Conservation (phyloP, 2,113 vertebrate genomes). For the Sula dactylatra region DNA sequence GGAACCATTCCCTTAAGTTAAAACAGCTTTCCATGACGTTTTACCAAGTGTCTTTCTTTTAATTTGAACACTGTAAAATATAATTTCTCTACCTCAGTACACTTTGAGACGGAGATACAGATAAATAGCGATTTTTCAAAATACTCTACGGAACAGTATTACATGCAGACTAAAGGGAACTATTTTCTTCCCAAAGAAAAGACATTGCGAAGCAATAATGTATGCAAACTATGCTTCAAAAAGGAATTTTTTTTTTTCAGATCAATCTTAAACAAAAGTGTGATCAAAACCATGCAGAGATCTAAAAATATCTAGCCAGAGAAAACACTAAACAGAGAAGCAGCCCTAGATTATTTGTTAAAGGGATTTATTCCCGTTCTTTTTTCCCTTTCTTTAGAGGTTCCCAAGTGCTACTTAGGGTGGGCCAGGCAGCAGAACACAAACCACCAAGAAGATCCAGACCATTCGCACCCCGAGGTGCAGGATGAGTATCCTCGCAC, state of each 20-base stretch:
- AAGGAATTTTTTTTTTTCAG: neutral
- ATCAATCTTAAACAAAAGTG: neutral
- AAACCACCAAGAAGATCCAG: neutral
- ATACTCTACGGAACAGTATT: neutral
- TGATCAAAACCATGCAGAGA: neutral
- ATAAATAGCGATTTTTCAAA: neutral
- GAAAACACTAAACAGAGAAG: neutral
- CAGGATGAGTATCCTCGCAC: fast-evolving
- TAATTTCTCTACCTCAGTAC: neutral
- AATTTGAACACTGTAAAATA: neutral
- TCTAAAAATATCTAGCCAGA: neutral
- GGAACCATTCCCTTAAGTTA: neutral
- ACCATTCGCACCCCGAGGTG: neutral
- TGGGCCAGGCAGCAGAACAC: neutral
- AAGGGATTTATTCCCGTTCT: neutral
- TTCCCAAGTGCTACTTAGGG: neutral
- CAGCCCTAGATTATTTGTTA: neutral
- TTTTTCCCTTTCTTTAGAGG: neutral
- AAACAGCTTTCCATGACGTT: neutral
- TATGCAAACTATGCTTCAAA: neutral
- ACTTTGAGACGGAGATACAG: neutral
- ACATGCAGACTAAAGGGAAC: neutral
- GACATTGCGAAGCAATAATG: neutral
- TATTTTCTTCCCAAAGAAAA: neutral
- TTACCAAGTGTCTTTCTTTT: neutral